Evolutionary conservation across 2,888 invertebrate species (phyloP).

Genomic region (Malachius bipustulatus): DNA sequence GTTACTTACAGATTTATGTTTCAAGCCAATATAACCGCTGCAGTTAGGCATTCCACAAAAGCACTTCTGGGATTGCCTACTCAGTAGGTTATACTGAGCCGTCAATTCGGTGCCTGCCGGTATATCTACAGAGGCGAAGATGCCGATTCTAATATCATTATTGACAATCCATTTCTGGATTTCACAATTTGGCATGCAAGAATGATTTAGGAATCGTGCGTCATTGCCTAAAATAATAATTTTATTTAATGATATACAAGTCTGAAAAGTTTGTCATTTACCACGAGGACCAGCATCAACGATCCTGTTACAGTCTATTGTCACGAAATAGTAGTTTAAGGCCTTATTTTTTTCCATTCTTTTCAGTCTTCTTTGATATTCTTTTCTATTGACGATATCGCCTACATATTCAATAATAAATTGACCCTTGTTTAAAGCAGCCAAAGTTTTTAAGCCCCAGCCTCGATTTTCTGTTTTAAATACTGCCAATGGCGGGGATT

Average conservation of each 20-base stretch:
- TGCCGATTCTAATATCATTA: constrained; percentile 78
- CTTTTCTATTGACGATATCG: constrained; percentile 83
- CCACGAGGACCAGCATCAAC: constrained; percentile 95
- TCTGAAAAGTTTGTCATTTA: constrained; percentile 13
- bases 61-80: constrained; percentile 72
- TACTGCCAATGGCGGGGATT: constrained; percentile 65
- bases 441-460: constrained; percentile 72
- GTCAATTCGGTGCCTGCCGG: constrained; percentile 76
- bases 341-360: constrained; percentile 74
- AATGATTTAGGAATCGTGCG: constrained; percentile 81
- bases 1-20: constrained; percentile 39
- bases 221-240: constrained; percentile 28
- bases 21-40: constrained; percentile 85
- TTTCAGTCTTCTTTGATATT: constrained; percentile 68
- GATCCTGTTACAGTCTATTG: constrained; percentile 79
- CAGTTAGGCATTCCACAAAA: constrained; percentile 78
- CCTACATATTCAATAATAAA: constrained; percentile 96
- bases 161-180: constrained; percentile 95
- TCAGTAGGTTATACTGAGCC: constrained; percentile 89
- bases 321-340: constrained; percentile 90
- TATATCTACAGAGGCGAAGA: constrained; percentile 78
- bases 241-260: too few relatives aligned
- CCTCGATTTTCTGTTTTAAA: constrained; percentile 66
- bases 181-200: constrained; percentile 89
- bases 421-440: constrained; percentile 60